These are phyloP conservation scores for Lathamus discolor DNA, from an alignment of 2,113 vertebrate species.

Conservation along the genomic window DNA sequence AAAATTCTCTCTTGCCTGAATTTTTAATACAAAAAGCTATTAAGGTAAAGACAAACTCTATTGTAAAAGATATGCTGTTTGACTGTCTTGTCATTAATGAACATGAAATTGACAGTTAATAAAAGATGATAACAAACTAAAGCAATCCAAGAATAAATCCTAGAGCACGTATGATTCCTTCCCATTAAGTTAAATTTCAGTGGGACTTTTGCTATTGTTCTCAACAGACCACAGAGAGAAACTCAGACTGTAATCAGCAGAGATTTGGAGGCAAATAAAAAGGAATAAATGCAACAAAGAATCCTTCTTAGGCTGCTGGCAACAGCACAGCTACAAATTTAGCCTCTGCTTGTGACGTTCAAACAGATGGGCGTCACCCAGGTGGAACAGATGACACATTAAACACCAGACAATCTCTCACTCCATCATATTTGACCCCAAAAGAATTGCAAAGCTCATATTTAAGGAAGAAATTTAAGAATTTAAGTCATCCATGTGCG, in stretches of 20 bases:
- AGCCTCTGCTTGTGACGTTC: neutral
- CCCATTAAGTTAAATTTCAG: neutral
- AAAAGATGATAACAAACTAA: neutral
- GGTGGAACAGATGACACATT: conserved; percentile 53
- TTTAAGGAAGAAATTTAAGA: conserved; percentile 15
- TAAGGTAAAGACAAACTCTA: neutral
- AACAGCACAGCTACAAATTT: conserved; percentile 9
- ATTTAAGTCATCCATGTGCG: neutral
- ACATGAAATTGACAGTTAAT: neutral
- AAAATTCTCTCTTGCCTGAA: neutral
- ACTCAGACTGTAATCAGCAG: neutral
- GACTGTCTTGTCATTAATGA: neutral
- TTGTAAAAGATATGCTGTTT: neutral
- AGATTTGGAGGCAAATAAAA: neutral
- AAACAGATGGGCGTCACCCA: conserved; percentile 38
- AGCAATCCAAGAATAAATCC: neutral
- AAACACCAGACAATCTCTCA: conserved; percentile 34
- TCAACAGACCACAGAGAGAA: neutral
- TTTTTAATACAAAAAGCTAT: neutral
- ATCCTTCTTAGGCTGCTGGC: conserved; percentile 25
- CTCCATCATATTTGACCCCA: neutral
- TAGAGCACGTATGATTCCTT: neutral
- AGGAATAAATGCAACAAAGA: neutral
- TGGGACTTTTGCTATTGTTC: neutral
- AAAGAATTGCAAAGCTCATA: neutral